phyloP scores from a whole-genome alignment of 2,113 vertebrate genomes.

The Notechis scutatus region DNA sequence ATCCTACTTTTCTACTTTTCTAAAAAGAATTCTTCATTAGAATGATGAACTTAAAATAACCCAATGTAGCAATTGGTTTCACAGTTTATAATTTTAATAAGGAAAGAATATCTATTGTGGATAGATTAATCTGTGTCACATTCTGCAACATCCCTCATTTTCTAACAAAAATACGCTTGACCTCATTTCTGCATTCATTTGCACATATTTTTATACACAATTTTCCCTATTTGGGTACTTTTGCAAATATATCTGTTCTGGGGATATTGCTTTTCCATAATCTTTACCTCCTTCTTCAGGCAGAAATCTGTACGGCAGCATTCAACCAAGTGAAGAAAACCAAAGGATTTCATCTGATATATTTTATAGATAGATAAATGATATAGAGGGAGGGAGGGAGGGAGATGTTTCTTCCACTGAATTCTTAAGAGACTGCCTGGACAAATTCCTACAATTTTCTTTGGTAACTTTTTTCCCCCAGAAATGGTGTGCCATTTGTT shows the following conservation, averaged over 20 bases:
- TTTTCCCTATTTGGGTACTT: background rate
- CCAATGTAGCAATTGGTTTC: conserved; percentile 11
- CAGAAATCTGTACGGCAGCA: background rate
- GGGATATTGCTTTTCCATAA: background rate
- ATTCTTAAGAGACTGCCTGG: too few relatives aligned
- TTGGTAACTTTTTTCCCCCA: too few relatives aligned
- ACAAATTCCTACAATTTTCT: too few relatives aligned
- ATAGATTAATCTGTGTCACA: background rate
- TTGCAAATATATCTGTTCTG: background rate
- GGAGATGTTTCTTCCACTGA: too few relatives aligned
- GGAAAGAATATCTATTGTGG: background rate
- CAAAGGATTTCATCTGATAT: background rate
- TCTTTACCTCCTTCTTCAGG: background rate
- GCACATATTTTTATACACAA: background rate
- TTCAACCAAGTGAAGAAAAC: background rate
- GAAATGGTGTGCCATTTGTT: too few relatives aligned
- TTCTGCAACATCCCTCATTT: background rate
- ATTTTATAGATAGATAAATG: background rate
- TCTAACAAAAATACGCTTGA: background rate
- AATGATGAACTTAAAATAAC: conserved; percentile 16
- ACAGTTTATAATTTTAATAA: conserved; percentile 18
- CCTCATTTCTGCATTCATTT: background rate
- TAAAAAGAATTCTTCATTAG: conserved; percentile 13
- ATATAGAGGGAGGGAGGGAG: too few relatives aligned
- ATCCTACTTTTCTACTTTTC: background rate